A percentile compares a stretch with the other conserved stretches of the same genome.
Conservation (phyloP, 2,888 invertebrate species). For the Bimastos eiseni region DNA sequence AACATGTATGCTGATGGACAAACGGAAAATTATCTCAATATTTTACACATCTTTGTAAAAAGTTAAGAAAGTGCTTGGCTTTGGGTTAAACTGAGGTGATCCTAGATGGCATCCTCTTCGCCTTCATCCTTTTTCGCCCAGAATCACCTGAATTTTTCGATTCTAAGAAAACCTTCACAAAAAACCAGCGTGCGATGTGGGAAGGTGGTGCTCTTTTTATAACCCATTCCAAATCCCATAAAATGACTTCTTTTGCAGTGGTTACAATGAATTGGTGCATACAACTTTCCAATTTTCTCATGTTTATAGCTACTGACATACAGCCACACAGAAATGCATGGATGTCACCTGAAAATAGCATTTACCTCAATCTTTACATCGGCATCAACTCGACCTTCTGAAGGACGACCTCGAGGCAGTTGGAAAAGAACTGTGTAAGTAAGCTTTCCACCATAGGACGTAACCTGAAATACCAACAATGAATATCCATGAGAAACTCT, state of each 20-base stretch:
- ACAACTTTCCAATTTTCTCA: not conserved
- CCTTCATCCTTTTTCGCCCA: too few relatives aligned
- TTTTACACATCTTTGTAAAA: not conserved
- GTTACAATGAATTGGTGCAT: not conserved
- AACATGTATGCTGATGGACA: not conserved
- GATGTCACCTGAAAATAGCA: constrained; percentile 18
- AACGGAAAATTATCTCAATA: not conserved
- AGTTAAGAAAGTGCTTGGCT: too few relatives aligned
- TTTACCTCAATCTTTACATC: constrained; percentile 70
- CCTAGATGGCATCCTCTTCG: too few relatives aligned
- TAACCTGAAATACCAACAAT: constrained; percentile 65
- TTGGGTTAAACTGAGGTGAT: too few relatives aligned
- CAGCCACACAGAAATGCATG: not conserved
- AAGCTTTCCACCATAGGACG: constrained; percentile 84
- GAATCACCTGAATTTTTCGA: too few relatives aligned
- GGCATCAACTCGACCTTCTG: constrained; percentile 66
- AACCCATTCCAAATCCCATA: not conserved
- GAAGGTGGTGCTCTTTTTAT: not conserved
- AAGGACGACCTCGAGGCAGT: constrained; percentile 48
- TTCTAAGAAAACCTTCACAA: too few relatives aligned
- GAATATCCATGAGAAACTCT: not conserved
- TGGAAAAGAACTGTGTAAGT: constrained; percentile 71
- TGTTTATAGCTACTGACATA: not conserved
- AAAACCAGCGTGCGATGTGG: too few relatives aligned
- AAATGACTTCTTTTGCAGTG: not conserved